Conservation (phyloP, 2,113 vertebrate genomes). For the Lepisosteus oculatus region DNA sequence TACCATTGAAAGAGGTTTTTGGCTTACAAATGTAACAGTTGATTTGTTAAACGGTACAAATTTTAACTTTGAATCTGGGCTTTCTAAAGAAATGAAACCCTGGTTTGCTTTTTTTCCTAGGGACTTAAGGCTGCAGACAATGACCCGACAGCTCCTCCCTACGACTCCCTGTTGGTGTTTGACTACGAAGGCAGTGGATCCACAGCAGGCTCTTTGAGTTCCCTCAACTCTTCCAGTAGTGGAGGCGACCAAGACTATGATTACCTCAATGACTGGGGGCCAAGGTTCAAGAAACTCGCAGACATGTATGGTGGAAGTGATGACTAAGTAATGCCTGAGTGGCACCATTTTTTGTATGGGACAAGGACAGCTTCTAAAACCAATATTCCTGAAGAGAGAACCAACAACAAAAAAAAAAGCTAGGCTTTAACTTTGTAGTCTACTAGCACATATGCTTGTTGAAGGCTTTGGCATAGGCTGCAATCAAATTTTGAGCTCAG, state of each 20-base stretch:
- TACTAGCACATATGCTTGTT: slow-evolving; percentile 93
- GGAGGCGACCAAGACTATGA: slow-evolving; percentile 98
- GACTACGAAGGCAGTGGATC: slow-evolving; percentile 97
- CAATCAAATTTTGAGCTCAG: slow-evolving; percentile 75
- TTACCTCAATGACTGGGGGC: slow-evolving; percentile 98
- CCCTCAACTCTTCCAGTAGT: slow-evolving; percentile 95
- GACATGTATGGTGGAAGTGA: slow-evolving; percentile 97
- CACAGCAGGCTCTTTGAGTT: slow-evolving; percentile 94
- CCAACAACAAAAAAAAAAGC: slow-evolving; percentile 71
- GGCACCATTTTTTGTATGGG: slow-evolving; percentile 70
- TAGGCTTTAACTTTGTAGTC: slow-evolving; percentile 98
- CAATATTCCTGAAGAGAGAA: slow-evolving; percentile 80
- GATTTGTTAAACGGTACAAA: too few relatives aligned
- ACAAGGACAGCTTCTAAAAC: slow-evolving; percentile 84
- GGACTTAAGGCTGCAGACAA: slow-evolving; percentile 96
- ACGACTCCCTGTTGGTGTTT: slow-evolving; percentile 96
- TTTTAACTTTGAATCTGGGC: too few relatives aligned
- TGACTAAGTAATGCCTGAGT: slow-evolving; percentile 76
- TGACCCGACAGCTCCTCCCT: slow-evolving; percentile 92
- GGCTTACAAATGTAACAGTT: too few relatives aligned
- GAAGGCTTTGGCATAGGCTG: slow-evolving; percentile 88
- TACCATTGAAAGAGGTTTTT: too few relatives aligned
- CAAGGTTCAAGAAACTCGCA: slow-evolving; percentile 95
- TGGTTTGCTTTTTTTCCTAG: slow-evolving; percentile 46
- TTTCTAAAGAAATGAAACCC: too few relatives aligned